Evolutionary conservation across 2,888 invertebrate genomes (phyloP), one percentile per base, ranked within the genome.

Genomic region (Dasypogon diadema): DNA sequence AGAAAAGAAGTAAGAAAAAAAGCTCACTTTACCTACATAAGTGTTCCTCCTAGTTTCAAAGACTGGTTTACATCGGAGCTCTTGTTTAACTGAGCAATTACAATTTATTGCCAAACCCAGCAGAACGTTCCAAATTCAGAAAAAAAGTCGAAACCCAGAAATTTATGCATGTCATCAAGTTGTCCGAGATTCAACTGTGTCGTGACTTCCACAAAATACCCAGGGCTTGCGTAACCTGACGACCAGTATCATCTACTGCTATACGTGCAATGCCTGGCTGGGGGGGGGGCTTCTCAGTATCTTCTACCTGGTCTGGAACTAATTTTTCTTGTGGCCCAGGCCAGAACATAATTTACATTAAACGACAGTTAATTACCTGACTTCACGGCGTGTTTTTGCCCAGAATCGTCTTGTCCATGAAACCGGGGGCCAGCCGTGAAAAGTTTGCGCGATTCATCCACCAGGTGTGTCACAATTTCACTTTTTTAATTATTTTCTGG

Each of bases 301-400:
- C 42, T 42, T 42, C 37, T 60, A 58, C 56, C 56, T 30, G 58
- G 60, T 60, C 60, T 42, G 60, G 34, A 60, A 30, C 60, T 60
- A 60, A 60, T 60, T 60, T 60, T 21, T 42, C 18, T n/a, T 10
- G 21, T 37, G 37, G 60, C 37, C 60, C n/a, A 12, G 16, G 10
- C 37, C 16, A 60, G 37, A 37, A 60, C 60, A 18, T 37, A 37
- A 60, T 42, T 60, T 60, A 60, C 60, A 60, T 60, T 60, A 60
- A 60, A 60, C 60, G 60, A 37, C 34, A 37, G 60, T 60, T 60
- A 60, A 60, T 60, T 60, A 60, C 21, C 5, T 60, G 18, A 22
- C 42, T 60, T 42, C 12, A 18, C 21, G 60, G 18, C 10, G n/a
- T 37, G 55, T 21, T 22, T 34, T 42, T 2, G 21, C 60, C n/a